phyloP scores from a whole-genome alignment of 2,113 vertebrate genomes.

The Taurulus bubalis region DNA sequence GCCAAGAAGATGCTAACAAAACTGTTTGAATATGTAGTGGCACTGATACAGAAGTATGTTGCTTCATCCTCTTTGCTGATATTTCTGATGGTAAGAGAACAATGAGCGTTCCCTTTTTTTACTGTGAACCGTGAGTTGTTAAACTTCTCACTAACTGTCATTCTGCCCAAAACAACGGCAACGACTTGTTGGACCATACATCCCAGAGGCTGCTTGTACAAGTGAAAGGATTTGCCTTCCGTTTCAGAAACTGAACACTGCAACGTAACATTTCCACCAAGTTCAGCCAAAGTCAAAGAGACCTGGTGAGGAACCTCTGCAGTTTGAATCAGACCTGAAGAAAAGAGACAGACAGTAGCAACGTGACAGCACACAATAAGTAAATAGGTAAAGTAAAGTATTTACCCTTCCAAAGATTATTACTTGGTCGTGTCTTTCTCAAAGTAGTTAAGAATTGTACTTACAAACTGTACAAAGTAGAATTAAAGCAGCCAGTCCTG shows the following conservation, averaged over 20 bases:
- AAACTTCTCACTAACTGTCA: neutral
- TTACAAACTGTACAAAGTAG: neutral
- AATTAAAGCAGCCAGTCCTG: neutral
- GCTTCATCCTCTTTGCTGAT: constrained; percentile 65
- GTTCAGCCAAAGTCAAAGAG: constrained; percentile 25
- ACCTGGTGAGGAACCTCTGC: neutral
- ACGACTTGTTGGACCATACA: constrained; percentile 40
- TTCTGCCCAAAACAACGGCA: rapidly evolving
- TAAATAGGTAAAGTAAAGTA: neutral
- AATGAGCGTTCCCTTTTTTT: too few relatives aligned
- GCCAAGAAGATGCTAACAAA: too few relatives aligned
- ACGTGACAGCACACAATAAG: neutral
- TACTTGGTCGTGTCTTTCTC: neutral
- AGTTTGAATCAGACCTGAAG: constrained; percentile 38
- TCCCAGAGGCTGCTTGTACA: constrained; percentile 52
- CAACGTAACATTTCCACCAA: constrained; percentile 47
- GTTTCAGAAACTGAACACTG: neutral
- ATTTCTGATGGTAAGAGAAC: constrained; percentile 37
- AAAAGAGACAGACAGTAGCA: constrained; percentile 7
- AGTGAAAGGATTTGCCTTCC: constrained; percentile 3
- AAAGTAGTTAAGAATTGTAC: neutral
- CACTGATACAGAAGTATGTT: constrained; percentile 60
- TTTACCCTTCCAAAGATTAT: neutral
- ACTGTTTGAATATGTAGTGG: too few relatives aligned
- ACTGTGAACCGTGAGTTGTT: too few relatives aligned